These are phyloP conservation scores for Drosophila robusta DNA, from an alignment of 2,888 invertebrate species.

Conservation along the genomic window DNA sequence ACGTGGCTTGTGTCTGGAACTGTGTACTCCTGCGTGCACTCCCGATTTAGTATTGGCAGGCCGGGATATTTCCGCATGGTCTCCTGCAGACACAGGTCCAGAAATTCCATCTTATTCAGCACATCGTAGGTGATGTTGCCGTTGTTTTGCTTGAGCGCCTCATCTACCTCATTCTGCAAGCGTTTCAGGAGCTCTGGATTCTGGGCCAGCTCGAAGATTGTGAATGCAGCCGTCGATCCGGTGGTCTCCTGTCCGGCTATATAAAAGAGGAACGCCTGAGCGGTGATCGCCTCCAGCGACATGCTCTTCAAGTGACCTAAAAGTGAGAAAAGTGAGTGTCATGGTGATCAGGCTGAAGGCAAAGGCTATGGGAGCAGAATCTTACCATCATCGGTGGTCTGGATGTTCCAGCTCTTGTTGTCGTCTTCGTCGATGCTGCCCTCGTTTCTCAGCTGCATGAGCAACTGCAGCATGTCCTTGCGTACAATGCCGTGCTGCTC, in stretches of 20 bases:
- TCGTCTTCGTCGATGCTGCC: conserved; percentile 77
- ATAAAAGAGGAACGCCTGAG: conserved; percentile 84
- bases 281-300: conserved; percentile 79
- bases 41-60: conserved; percentile 82
- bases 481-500: conserved; percentile 83
- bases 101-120: conserved; percentile 84
- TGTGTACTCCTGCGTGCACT: conserved; percentile 82
- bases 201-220: conserved; percentile 84
- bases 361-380: not conserved
- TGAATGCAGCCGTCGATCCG: conserved; percentile 83
- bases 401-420: conserved; percentile 59
- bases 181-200: conserved; percentile 82
- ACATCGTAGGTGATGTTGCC: conserved; percentile 82
- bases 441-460: conserved; percentile 85
- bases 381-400: conserved; percentile 64
- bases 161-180: conserved; percentile 82
- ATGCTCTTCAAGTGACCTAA: conserved; percentile 67
- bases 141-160: conserved; percentile 74
- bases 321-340: not conserved
- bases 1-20: conserved; percentile 78
- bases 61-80: conserved; percentile 85
- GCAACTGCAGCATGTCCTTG: conserved; percentile 85
- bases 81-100: conserved; percentile 84
- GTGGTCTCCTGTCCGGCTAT: conserved; percentile 85
- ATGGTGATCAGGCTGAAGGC: not conserved